Evolutionary conservation across 2,797 vertebrate genomes (phyloP), one percentile per base, ranked within the genome.

Genomic region (Sebastes matsubarae): DNA sequence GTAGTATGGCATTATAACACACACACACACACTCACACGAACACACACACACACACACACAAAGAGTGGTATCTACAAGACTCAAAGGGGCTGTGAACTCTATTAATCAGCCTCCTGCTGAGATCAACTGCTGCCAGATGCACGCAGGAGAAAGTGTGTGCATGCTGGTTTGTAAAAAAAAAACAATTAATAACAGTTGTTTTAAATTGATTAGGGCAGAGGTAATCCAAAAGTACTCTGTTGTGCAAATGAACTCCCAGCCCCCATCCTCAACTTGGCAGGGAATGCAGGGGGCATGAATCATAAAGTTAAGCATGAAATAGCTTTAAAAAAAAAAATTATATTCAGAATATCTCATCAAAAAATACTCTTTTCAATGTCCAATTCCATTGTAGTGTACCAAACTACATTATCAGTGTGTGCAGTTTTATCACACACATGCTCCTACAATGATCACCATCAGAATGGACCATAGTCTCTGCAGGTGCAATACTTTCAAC

Each of bases 71-170:
- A 29, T 68, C 22, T 25, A 2, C 8, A 14, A 27, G 12, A 57
- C 25, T 58, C 9, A 42, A 25, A 72, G 42, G 16, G 10, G 13
- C 25, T 34, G 36, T 55, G 65, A 73, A 29, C 54, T 68, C 29
- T 54, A 25, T 61, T 78, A 75, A 88, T 86, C 72, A 83, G 61
- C 81, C 65, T 38, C 78, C 78, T 20, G 27, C 72, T 64, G 75
- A 30, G 81, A 25, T 58, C 24, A 34, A 65, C 42, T 18, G 27
- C 64, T 66, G 67, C 67, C 75, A 61, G 27, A 73, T 59, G 66
- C 69, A 68, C 1, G 0, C 58, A 34, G 61, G 29, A 75, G 18
- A 38, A 75, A n/a, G 24, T 55, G 32, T 16, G n/a, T 52, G 60
- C 57, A 34, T n/a, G 58, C 58, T 58, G 34, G 29, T 46, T 64